These are phyloP conservation scores for Cryptotermes secundus DNA, from an alignment of 1,140 invertebrate genomes.

Conservation along the genomic window DNA sequence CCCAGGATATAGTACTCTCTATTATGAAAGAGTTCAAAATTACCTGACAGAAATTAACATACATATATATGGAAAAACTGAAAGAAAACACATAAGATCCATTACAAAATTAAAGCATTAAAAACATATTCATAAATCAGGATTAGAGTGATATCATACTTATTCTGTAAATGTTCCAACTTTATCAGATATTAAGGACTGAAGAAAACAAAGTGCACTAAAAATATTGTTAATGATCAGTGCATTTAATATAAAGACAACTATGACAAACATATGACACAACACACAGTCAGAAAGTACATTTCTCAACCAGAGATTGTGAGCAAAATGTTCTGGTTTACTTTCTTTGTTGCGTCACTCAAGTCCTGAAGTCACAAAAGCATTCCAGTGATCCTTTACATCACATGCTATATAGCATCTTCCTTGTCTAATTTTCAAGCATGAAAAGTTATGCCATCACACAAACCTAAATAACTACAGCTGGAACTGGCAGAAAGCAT, in stretches of 20 bases:
- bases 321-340: neutral
- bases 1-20: too few species aligned
- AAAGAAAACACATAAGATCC: neutral
- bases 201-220: neutral
- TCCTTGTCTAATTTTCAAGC: neutral
- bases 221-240: neutral
- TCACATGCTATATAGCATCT: neutral
- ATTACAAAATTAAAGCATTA: neutral
- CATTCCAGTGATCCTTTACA: neutral
- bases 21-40: too few species aligned
- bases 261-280: neutral
- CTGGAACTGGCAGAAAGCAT: neutral
- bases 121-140: neutral
- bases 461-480: neutral
- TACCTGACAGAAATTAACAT: neutral
- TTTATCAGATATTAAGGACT: neutral
- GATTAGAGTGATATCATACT: neutral
- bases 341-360: neutral
- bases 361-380: neutral
- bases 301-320: neutral
- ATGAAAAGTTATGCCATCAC: neutral
- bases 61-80: neutral
- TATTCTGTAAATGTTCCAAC: neutral
- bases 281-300: neutral
- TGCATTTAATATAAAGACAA: neutral